Conservation (phyloP, 2,888 invertebrate genomes). For the Allolobophora icterica region DNA sequence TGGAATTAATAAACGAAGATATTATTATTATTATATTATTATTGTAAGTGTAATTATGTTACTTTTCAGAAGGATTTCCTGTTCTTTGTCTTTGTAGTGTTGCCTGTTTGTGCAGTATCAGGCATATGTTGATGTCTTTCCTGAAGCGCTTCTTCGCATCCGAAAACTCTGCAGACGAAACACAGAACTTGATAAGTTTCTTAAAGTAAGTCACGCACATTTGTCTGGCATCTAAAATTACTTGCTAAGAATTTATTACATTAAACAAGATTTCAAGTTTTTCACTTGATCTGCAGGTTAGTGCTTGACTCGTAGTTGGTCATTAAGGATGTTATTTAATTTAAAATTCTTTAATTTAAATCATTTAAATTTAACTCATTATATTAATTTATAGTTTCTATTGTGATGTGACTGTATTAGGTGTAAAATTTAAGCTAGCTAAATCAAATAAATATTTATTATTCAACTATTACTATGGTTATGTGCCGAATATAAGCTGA, state of each 20-base stretch:
- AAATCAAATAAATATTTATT: neutral
- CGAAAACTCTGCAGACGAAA: conserved; percentile 63
- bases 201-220: conserved; percentile 57
- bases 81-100: conserved; percentile 49
- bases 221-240: neutral
- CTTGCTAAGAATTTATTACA: neutral
- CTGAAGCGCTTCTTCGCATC: conserved; percentile 65
- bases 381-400: neutral
- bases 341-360: too few species aligned
- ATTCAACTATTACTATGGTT: neutral
- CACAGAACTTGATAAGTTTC: conserved; percentile 62
- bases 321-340: too few species aligned
- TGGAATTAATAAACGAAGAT: too few species aligned
- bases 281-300: neutral
- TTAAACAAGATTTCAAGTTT: neutral
- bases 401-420: neutral
- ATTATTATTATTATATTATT: too few species aligned
- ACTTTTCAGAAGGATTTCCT: conserved; percentile 18
- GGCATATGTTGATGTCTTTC: conserved; percentile 66
- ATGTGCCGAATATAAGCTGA: neutral
- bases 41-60: neutral
- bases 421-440: neutral
- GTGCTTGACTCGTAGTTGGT: too few species aligned
- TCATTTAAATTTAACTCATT: neutral
- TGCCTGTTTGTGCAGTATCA: conserved; percentile 65